Conservation (phyloP, 1,140 invertebrate species). For the Drosophila leontia region DNA sequence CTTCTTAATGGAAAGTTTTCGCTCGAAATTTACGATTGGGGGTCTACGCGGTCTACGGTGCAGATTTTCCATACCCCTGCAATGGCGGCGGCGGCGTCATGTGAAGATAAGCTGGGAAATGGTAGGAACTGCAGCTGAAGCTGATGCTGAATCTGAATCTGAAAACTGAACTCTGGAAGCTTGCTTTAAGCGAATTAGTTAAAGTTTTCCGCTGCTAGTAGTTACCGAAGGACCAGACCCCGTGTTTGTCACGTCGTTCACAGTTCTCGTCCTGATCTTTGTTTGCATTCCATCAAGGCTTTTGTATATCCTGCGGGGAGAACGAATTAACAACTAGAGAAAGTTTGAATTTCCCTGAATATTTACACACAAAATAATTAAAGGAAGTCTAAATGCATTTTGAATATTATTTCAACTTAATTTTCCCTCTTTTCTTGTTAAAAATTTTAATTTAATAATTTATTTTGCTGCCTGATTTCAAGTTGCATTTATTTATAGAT, state of each 20-base stretch:
- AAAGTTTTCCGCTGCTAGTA: slow-evolving; percentile 24
- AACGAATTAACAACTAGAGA: slow-evolving; percentile 48
- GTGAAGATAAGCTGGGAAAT: slow-evolving; percentile 69
- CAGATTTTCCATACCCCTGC: slow-evolving; percentile 3
- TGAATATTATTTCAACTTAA: background rate
- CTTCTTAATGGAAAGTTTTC: slow-evolving; percentile 82
- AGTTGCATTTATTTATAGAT: background rate
- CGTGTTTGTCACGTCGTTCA: slow-evolving; percentile 54
- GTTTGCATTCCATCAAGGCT: slow-evolving; percentile 28
- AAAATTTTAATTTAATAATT: background rate
- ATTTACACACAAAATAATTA: background rate
- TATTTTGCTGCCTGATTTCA: too few species aligned
- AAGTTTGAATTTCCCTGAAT: background rate
- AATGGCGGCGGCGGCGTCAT: slow-evolving; percentile 62
- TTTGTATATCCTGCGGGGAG: slow-evolving; percentile 17
- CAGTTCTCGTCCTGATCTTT: slow-evolving; percentile 40
- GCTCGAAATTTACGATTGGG: slow-evolving; percentile 71
- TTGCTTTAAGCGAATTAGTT: slow-evolving; percentile 64
- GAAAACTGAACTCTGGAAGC: slow-evolving; percentile 17
- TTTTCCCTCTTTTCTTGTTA: background rate
- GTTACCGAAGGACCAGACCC: slow-evolving; percentile 7
- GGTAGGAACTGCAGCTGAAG: slow-evolving; percentile 10
- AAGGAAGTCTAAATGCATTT: background rate
- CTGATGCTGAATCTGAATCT: background rate
- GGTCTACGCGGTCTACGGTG: slow-evolving; percentile 17